Percentiles rank a stretch among this genome's conserved stretches.
phyloP scores from a whole-genome alignment of 1,140 invertebrate genomes.

The Brachionus angularis region DNA sequence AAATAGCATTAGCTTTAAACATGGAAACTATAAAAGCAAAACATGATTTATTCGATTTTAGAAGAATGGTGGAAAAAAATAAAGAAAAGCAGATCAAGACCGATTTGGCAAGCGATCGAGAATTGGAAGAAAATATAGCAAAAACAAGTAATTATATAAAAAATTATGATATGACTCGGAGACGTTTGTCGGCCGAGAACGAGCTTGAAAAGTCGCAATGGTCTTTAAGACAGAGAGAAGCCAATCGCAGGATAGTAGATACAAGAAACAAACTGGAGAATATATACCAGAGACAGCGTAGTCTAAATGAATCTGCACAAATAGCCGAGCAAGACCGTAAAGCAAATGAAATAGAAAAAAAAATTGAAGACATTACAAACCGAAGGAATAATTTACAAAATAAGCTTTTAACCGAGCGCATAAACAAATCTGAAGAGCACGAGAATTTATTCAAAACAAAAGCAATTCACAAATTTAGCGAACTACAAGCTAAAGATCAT shows the following conservation, averaged over 20 bases:
- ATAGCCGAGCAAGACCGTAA: conserved; percentile 53
- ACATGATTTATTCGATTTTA: conserved; percentile 46
- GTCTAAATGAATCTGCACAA: conserved; percentile 51
- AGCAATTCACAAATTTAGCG: conserved; percentile 47
- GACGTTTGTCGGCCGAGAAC: conserved; percentile 53
- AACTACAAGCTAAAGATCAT: conserved; percentile 49
- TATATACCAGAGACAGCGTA: conserved; percentile 51
- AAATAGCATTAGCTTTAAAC: conserved; percentile 52
- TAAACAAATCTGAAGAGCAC: conserved; percentile 49
- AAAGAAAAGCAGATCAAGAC: conserved; percentile 46
- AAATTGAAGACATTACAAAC: conserved; percentile 47
- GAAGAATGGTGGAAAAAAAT: conserved; percentile 46
- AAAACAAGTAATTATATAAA: conserved; percentile 54
- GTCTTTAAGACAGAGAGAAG: conserved; percentile 53
- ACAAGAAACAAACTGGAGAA: conserved; percentile 51
- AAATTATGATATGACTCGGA: conserved; percentile 49
- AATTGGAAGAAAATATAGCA: conserved; percentile 48
- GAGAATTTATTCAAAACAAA: conserved; percentile 48
- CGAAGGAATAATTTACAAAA: conserved; percentile 47
- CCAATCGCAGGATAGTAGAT: conserved; percentile 48
- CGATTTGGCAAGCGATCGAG: conserved; percentile 46
- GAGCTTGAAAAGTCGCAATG: conserved; percentile 51
- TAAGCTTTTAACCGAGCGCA: conserved; percentile 47
- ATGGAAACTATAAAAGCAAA: conserved; percentile 53
- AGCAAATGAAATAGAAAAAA: conserved; percentile 52